Evolutionary conservation across 2,113 vertebrate genomes (phyloP).

Genomic region (Hyla sarda): DNA sequence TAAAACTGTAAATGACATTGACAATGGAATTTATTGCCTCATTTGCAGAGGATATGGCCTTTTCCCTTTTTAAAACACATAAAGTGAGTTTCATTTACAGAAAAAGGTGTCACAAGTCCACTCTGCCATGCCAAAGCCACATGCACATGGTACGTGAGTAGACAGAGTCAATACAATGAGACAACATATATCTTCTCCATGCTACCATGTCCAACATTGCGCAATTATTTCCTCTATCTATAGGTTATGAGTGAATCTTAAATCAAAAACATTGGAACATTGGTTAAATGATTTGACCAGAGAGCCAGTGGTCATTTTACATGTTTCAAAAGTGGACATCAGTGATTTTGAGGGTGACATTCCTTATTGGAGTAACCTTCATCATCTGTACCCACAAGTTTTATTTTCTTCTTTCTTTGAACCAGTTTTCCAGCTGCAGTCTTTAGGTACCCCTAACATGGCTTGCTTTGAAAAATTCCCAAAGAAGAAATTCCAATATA

Average conservation of each 20-base stretch:
- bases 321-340: too few species aligned
- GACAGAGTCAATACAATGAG: slow-evolving; percentile 16
- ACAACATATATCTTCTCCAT: slow-evolving; percentile 17
- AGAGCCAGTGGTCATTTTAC: neutral
- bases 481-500: neutral
- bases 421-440: neutral
- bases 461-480: neutral
- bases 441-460: neutral
- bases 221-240: neutral
- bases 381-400: neutral
- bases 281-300: neutral
- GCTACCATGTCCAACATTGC: neutral
- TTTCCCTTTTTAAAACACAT: slow-evolving; percentile 10
- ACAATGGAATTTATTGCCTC: slow-evolving; percentile 36
- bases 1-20: slow-evolving; percentile 25
- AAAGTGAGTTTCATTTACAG: neutral
- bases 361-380: neutral
- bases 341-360: neutral
- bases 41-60: slow-evolving; percentile 9
- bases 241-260: neutral
- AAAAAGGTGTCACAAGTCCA: slow-evolving; percentile 12
- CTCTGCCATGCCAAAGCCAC: slow-evolving; percentile 21
- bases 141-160: slow-evolving; percentile 2
- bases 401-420: neutral
- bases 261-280: neutral